A percentile compares a stretch with the other conserved stretches of the same genome.
Conservation (phyloP, 2,888 invertebrate species). For the Subacronicta megacephala region DNA sequence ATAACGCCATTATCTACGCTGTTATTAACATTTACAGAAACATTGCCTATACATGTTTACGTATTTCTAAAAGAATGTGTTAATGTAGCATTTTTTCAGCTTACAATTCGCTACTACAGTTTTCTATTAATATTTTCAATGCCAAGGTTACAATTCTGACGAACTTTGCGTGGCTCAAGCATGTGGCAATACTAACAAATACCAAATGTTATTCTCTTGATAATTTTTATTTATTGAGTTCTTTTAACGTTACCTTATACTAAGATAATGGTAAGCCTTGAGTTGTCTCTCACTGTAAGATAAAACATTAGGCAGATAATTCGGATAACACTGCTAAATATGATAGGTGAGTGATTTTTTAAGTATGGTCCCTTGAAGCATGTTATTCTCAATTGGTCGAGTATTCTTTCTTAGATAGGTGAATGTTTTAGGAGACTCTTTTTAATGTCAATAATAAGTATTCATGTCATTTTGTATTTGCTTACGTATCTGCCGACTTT, state of each 20-base stretch:
- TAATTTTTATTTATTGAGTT: slow-evolving; percentile 29
- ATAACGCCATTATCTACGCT: slow-evolving; percentile 27
- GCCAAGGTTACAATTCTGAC: slow-evolving; percentile 34
- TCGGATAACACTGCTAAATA: slow-evolving; percentile 34
- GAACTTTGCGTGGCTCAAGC: slow-evolving; percentile 18
- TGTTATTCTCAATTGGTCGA: slow-evolving; percentile 25
- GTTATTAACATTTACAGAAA: slow-evolving; percentile 11
- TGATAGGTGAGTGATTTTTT: slow-evolving; percentile 7
- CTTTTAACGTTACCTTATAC: slow-evolving; percentile 45
- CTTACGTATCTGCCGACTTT: slow-evolving; percentile 2
- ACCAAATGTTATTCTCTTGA: slow-evolving; percentile 15
- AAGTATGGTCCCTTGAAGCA: background rate
- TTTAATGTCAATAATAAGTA: too few species aligned
- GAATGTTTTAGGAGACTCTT: too few species aligned
- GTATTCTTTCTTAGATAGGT: slow-evolving; percentile 46
- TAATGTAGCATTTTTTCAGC: background rate
- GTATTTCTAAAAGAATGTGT: background rate
- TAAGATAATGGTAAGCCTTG: slow-evolving; percentile 71
- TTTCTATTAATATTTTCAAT: slow-evolving; percentile 33
- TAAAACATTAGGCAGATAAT: slow-evolving; percentile 71
- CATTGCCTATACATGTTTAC: background rate
- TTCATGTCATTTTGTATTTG: slow-evolving; percentile 16
- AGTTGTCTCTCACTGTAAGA: slow-evolving; percentile 68
- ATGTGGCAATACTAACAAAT: slow-evolving; percentile 42
- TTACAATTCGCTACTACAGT: slow-evolving; percentile 1